Evolutionary conservation across 2,888 invertebrate genomes (phyloP), one percentile per base, ranked within the genome.

Genomic region (Sylvicola cinctus): DNA sequence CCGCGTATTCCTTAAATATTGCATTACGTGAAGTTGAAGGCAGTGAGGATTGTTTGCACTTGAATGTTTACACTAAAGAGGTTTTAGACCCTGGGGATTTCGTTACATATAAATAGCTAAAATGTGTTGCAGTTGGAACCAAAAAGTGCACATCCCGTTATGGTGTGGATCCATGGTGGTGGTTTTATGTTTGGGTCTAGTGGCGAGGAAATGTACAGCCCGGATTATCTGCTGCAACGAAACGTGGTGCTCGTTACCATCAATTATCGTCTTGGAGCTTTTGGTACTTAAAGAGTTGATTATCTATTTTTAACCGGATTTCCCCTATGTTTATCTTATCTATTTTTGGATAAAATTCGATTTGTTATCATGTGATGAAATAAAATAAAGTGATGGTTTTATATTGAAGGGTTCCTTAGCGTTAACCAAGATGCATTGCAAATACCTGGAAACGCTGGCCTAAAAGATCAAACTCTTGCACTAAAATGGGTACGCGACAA

Each of bases 141-240:
- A 0, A 23, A 39, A 0, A 43, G 44, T 30, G 45, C 41, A 3
- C 43, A 48, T 2, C 56, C 57, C 0, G 56, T 65, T 0, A 52
- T 65, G 56, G 55, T 65, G 3, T 64, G 58, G 52, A 60, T 65
- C 33, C 61, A 60, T 43, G 65, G 64, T 1, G 65, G 64, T 3
- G 62, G 58, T 10, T 28, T 38, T 29, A 29, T 32, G 14, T 34
- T 27, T n/a, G 38, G 34, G 2, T 36, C 35, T n/a, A 32, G 26
- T 11, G 28, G 16, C 2, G 32, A 29, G 15, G 33, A 31, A 27
- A 25, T 34, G 7, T 38, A 33, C 11, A 29, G 29, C 23, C 38
- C 38, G 2, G 38, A 34, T 39, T 60, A 54, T 40, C 49, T 64
- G 2, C 49, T 64, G 47, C 50, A 54, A 26, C 57, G 60, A 42